phyloP scores from a whole-genome alignment of 2,113 vertebrate genomes.

The Ceyx margarethae region DNA sequence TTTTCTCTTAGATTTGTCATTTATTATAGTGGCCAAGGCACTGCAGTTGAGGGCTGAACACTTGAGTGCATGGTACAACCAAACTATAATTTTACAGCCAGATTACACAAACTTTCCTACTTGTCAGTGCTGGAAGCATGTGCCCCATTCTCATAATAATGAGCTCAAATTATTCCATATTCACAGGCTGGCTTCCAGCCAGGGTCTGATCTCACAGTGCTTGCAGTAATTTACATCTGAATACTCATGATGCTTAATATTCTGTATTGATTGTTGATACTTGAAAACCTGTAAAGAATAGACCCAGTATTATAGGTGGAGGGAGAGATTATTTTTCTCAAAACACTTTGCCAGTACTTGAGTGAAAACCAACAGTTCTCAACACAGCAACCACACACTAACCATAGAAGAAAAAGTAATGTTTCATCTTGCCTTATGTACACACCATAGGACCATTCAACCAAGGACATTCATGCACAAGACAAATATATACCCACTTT shows the following conservation, averaged over 20 bases:
- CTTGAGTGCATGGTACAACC: neutral
- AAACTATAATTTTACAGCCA: neutral
- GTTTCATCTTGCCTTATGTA: neutral
- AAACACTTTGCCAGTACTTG: neutral
- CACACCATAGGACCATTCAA: neutral
- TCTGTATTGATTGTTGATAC: constrained; percentile 30
- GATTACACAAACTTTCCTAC: neutral
- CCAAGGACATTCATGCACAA: neutral
- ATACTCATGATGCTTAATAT: neutral
- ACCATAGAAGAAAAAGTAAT: neutral
- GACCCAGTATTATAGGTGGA: neutral
- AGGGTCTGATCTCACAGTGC: neutral
- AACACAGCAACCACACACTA: neutral
- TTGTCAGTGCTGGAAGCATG: neutral
- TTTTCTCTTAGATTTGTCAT: neutral
- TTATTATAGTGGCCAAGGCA: neutral
- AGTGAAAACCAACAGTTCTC: neutral
- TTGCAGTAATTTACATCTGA: neutral
- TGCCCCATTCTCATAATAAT: neutral
- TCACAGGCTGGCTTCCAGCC: neutral
- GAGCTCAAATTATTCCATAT: neutral
- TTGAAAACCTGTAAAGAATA: neutral
- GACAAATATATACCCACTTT: neutral
- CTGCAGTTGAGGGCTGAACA: neutral
- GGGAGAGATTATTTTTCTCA: constrained; percentile 7